Percentiles rank a stretch among this genome's conserved stretches.
phyloP scores from a whole-genome alignment of 1,140 invertebrate genomes.

The Saccostrea glomerata region DNA sequence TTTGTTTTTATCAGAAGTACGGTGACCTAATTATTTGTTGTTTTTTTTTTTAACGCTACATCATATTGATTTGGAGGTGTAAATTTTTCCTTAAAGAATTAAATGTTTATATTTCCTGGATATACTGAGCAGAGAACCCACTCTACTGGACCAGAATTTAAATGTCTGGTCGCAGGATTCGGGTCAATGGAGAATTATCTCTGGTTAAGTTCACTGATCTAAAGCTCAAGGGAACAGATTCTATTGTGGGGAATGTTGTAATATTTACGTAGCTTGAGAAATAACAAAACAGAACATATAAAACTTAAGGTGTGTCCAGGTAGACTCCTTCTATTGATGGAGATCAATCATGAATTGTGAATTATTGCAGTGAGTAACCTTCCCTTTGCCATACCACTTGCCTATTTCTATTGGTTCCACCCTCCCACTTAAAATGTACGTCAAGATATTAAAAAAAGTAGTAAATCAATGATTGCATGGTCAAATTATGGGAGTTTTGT shows the following conservation, averaged over 20 bases:
- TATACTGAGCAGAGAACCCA: background rate
- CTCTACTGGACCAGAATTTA: background rate
- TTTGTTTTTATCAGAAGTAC: background rate
- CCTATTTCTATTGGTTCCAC: background rate
- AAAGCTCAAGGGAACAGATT: background rate
- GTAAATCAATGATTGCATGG: background rate
- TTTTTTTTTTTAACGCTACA: background rate
- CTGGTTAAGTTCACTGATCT: background rate
- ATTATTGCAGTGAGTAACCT: conserved; percentile 5
- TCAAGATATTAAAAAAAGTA: background rate
- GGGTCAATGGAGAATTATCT: background rate
- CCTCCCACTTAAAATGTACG: background rate
- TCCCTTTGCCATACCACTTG: background rate
- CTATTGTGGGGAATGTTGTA: background rate
- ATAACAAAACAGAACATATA: background rate
- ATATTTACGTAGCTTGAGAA: conserved; percentile 7
- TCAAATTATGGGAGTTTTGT: background rate
- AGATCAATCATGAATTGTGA: background rate
- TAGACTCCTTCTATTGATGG: conserved; percentile 15
- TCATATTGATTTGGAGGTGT: background rate
- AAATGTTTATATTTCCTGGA: background rate
- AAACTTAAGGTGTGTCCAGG: background rate
- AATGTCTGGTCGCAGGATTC: background rate
- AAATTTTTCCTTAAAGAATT: background rate
- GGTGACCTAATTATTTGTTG: background rate